Conservation (phyloP, 2,797 vertebrate species). For the Ptychadena robeensis region DNA sequence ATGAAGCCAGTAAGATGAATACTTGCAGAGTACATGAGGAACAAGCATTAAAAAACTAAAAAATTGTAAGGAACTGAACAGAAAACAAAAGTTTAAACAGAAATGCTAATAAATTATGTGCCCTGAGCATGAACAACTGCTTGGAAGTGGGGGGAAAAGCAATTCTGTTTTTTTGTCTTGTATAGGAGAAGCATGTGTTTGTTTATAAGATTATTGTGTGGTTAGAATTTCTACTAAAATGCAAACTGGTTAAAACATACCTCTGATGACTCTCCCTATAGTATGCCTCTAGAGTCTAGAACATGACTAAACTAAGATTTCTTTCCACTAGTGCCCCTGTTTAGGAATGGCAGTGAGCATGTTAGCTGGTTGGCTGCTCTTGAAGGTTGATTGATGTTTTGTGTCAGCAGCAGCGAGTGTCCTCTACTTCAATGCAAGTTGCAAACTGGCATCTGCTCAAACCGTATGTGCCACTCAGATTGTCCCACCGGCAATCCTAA, state of each 20-base stretch:
- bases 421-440: conserved; percentile 48
- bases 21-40: too few relatives aligned
- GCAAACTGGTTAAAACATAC: too few relatives aligned
- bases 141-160: not conserved
- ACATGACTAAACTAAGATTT: conserved; percentile 28
- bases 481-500: conserved; percentile 40
- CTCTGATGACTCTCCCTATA: not conserved
- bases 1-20: too few relatives aligned
- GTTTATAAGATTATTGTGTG: too few relatives aligned
- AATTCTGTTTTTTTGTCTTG: not conserved
- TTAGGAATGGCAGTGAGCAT: conserved; percentile 46
- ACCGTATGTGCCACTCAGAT: conserved; percentile 45
- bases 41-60: too few relatives aligned
- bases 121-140: too few relatives aligned
- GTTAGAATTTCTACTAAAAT: too few relatives aligned
- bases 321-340: conserved; percentile 21
- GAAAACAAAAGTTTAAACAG: too few relatives aligned
- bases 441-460: conserved; percentile 55
- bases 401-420: conserved; percentile 54
- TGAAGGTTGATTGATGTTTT: conserved; percentile 60
- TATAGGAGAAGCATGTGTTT: not conserved
- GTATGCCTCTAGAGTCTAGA: too few relatives aligned
- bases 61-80: too few relatives aligned
- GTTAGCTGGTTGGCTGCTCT: conserved; percentile 53
- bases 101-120: too few relatives aligned